These are phyloP conservation scores for Vicugna pacos DNA, from an alignment of 2,113 vertebrate species.

Conservation along the genomic window DNA sequence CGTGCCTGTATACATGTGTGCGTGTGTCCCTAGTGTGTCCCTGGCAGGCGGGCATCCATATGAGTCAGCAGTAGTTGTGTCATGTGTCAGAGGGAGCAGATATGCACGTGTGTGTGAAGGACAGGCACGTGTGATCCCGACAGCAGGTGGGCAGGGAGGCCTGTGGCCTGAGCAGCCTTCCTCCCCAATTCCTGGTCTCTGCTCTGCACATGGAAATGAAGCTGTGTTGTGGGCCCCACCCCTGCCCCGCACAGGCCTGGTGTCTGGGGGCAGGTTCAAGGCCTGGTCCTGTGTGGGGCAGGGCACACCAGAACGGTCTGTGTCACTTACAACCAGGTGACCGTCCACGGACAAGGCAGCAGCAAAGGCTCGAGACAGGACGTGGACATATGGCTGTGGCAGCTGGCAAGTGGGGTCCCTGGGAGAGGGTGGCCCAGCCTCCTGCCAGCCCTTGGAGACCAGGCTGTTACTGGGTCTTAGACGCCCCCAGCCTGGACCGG, in stretches of 20 bases:
- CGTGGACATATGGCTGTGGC: constrained; percentile 96
- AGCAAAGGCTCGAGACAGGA: constrained; percentile 81
- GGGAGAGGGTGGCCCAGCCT: not conserved
- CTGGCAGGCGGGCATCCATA: not conserved
- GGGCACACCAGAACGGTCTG: not conserved
- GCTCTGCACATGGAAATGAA: not conserved
- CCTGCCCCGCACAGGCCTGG: not conserved
- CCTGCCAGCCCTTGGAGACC: not conserved
- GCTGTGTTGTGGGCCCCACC: fast-evolving
- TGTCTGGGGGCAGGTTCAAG: not conserved
- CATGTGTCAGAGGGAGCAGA: not conserved
- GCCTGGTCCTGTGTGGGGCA: not conserved
- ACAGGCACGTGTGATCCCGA: not conserved
- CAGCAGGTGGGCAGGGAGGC: not conserved
- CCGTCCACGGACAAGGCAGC: constrained; percentile 90
- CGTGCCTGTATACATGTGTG: not conserved
- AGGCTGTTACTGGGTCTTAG: not conserved
- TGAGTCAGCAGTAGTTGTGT: not conserved
- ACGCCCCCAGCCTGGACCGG: not conserved
- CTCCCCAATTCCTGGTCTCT: not conserved
- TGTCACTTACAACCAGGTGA: constrained; percentile 84
- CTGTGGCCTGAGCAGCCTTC: not conserved
- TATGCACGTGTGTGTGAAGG: fast-evolving
- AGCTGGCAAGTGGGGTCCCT: constrained; percentile 89
- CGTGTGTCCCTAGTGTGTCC: not conserved